Evolutionary conservation across 2,888 invertebrate genomes (phyloP).

Genomic region (Rhamphomyia laevipes): DNA sequence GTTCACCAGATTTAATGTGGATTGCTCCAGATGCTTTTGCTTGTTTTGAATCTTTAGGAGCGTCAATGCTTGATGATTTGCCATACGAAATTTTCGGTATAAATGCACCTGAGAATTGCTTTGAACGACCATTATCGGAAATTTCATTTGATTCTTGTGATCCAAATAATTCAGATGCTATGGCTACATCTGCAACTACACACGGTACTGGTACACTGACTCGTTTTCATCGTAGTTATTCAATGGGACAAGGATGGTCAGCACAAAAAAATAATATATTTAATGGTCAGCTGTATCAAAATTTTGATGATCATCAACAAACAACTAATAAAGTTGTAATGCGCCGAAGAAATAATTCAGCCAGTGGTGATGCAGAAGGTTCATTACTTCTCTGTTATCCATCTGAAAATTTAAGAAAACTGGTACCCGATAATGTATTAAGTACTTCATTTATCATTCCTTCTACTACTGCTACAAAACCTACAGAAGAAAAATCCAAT

Average conservation of each 20-base stretch:
- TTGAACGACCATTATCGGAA: slow-evolving; percentile 36
- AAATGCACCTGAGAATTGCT: slow-evolving; percentile 30
- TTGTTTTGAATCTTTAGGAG: slow-evolving; percentile 34
- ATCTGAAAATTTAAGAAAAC: slow-evolving; percentile 70
- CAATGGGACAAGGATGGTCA: slow-evolving; percentile 60
- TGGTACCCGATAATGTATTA: slow-evolving; percentile 54
- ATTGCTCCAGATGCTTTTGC: slow-evolving; percentile 35
- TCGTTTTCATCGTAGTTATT: slow-evolving; percentile 70
- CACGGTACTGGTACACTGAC: slow-evolving; percentile 25
- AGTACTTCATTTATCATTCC: slow-evolving; percentile 28
- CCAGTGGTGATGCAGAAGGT: slow-evolving; percentile 44
- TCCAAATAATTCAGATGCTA: slow-evolving; percentile 31
- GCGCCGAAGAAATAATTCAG: slow-evolving; percentile 57
- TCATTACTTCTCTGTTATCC: slow-evolving; percentile 67
- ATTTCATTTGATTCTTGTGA: slow-evolving; percentile 37
- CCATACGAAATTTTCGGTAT: slow-evolving; percentile 37
- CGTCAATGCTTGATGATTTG: slow-evolving; percentile 30
- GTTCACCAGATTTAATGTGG: slow-evolving; percentile 35
- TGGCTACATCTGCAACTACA: slow-evolving; percentile 24
- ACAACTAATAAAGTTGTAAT: slow-evolving; percentile 32
- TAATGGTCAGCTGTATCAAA: slow-evolving; percentile 1
- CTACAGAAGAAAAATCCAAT: not conserved
- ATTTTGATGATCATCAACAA: slow-evolving; percentile 8
- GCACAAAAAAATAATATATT: slow-evolving; percentile 18
- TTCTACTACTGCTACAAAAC: slow-evolving; percentile 20